Evolutionary conservation across 2,113 vertebrate species (phyloP), one percentile per base, ranked within the genome.

Genomic region (Martes martes): DNA sequence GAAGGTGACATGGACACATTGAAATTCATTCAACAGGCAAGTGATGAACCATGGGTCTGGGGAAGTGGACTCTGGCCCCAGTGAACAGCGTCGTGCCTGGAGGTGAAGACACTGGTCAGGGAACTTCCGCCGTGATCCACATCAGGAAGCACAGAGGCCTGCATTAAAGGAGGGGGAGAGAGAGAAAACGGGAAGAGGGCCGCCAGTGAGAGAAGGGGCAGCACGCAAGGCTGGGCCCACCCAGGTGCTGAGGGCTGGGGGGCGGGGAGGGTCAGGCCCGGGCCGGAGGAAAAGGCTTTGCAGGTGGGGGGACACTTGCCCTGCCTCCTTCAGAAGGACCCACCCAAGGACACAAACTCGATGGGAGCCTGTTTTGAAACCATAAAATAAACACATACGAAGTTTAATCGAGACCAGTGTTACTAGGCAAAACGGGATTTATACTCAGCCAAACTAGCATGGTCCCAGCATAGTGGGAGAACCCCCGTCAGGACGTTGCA

Each of bases 141-240:
- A n/a, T 18, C 2, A 91, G 81, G 63, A 76, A 6, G 4, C 6
- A 6, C 0, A 0, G 7, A 33, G 52, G 36, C 15, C n/a, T 33
- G 47, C 59, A 47, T 21, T 13, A 6, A 21, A 47, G n/a, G 21
- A 24, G 55, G 16, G 19, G 55, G 28, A 80, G 24, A 23, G 50
- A 10, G 33, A 31, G 2, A n/a, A 16, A 33, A 11, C n/a, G 6
- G 23, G 18, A 42, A 33, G 42, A 45, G 2, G 50, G 18, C 18
- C 4, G 2, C 4, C 28, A n/a, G 16, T 5, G 28, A 18, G 4
- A 91, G 23, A n/a, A 59, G 10, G 16, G 69, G 45, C 19, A n/a
- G 71, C n/a, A 85, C 6, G 0, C 0, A 3, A n/a, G 18, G 6
- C 45, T 61, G 23, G 67, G 67, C 50, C 6, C 6, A 11, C 23